Percentiles rank a stretch among this genome's conserved stretches.
These are phyloP conservation scores for Campaea margaritaria DNA, from an alignment of 2,888 invertebrate genomes.

Conservation along the genomic window DNA sequence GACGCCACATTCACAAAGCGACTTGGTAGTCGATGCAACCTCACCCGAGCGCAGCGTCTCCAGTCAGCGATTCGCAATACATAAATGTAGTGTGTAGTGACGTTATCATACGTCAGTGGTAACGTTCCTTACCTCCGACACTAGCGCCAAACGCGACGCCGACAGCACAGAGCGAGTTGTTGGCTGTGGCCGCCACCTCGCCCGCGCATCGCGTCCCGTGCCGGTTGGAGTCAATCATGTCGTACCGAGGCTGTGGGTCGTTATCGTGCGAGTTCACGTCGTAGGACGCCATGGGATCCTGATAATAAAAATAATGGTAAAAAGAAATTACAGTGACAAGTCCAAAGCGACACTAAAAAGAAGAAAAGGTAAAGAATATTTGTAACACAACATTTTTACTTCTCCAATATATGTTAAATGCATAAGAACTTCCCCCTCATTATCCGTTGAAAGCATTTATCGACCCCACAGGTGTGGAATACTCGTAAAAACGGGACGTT, in stretches of 20 bases:
- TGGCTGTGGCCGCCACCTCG: conserved; percentile 98
- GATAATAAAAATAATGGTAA: conserved; percentile 44
- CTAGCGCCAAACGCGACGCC: conserved; percentile 98
- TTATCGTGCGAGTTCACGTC: conserved; percentile 98
- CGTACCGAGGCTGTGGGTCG: conserved; percentile 99
- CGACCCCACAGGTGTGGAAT: conserved; percentile 14
- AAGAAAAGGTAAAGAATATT: neutral
- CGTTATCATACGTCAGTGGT: too few species aligned
- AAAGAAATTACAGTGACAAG: too few species aligned
- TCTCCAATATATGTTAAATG: conserved; percentile 4
- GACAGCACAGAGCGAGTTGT: conserved; percentile 97
- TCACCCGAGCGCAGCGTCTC: too few species aligned
- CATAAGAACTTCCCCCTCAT: conserved; percentile 18
- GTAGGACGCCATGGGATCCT: conserved; percentile 98
- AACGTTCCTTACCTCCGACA: conserved; percentile 90
- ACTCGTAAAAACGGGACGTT: conserved; percentile 21
- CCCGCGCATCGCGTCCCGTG: conserved; percentile 98
- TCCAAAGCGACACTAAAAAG: neutral
- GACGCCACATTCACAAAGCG: too few species aligned
- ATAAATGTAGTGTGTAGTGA: too few species aligned
- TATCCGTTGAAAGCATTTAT: conserved; percentile 26
- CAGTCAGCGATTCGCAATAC: too few species aligned
- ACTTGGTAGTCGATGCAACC: too few species aligned
- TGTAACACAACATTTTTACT: neutral
- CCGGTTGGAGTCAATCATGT: conserved; percentile 97